Base-by-base conservation (phyloP, 2,888 invertebrate genomes). In the Leptodirus hochenwartii region DNA sequence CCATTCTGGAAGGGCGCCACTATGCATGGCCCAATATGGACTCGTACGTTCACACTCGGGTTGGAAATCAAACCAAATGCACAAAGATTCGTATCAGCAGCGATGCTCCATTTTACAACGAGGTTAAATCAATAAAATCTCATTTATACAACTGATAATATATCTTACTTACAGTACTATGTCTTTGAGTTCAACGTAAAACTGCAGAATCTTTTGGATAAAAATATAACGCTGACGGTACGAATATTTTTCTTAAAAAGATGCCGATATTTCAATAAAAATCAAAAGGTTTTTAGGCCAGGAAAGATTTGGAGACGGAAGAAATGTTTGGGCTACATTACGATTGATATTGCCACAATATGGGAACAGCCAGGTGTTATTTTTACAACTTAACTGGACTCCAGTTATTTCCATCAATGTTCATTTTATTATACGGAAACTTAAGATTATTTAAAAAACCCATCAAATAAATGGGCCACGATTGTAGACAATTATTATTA, bases 291-390 rank as follows among this genome's bases (percentile, higher is more conserved):
- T n/a, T 42, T 53, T 17, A 44, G 47, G 37, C 52, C 55, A 4
- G 42, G 44, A 28, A 43, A 39, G 15, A 31, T 44, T 12, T 61
- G 55, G 36, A 59, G 61, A 10, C 54, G 58, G 9, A 57, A 66
- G 4, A 50, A 58, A 12, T 48, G 59, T 2, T 41, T 73, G n/a
- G 77, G 77, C 0, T 66, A 66, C 43, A 53, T 68, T 5, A 56
- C 53, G 13, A 56, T 79, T 25, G 74, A 77, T 42, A 53, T 79
- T 8, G 70, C 69, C 5, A 68, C 69, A 2, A 65, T 82, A 10
- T 80, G 80, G 75, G 59, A 59, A 28, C 77, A 79, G 45, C 63
- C 67, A 43, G 62, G 75, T 74, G 53, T 45, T 35, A 35, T 8
- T 25, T 11, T 11, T 20, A 15, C 17, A 12, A 36, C 17, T 29